Evolutionary conservation across 2,888 invertebrate genomes (phyloP).

Genomic region (Coenonympha arcania): DNA sequence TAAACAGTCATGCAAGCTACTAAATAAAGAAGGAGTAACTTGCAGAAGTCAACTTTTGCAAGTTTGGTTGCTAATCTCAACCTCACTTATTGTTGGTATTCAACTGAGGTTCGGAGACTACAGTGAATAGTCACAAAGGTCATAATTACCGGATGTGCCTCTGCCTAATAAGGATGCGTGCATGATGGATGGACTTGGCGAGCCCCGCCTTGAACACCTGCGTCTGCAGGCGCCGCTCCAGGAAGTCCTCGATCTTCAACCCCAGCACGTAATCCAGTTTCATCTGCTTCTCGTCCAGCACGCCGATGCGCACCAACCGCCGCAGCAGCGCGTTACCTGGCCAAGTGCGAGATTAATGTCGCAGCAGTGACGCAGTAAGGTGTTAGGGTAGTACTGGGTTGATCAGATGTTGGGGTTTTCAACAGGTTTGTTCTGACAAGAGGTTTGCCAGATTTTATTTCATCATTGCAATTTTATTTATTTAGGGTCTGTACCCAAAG

Average conservation of each 20-base stretch:
- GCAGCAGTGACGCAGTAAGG: neutral
- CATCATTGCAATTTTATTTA: slow-evolving; percentile 48
- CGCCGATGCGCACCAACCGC: slow-evolving; percentile 98
- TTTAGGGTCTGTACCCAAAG: too few species aligned
- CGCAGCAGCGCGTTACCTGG: slow-evolving; percentile 97
- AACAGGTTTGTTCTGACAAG: slow-evolving; percentile 60
- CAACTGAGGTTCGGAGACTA: too few species aligned
- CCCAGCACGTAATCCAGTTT: slow-evolving; percentile 99
- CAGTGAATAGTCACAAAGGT: neutral
- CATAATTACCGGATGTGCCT: slow-evolving; percentile 95
- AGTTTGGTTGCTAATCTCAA: too few species aligned
- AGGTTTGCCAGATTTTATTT: slow-evolving; percentile 61
- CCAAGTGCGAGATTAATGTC: slow-evolving; percentile 8
- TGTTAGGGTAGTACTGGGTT: neutral
- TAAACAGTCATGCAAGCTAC: too few species aligned
- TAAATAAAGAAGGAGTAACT: too few species aligned
- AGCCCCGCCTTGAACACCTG: slow-evolving; percentile 99
- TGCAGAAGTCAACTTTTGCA: too few species aligned
- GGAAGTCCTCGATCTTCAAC: slow-evolving; percentile 98
- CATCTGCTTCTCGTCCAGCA: slow-evolving; percentile 97
- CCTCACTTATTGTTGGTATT: too few species aligned
- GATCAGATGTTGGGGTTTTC: slow-evolving; percentile 45
- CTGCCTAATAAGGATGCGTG: slow-evolving; percentile 98
- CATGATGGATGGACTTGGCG: slow-evolving; percentile 99
- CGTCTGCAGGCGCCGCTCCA: slow-evolving; percentile 99